Base-by-base conservation (phyloP, 2,888 invertebrate species). In the Meteorus cinctellus region DNA sequence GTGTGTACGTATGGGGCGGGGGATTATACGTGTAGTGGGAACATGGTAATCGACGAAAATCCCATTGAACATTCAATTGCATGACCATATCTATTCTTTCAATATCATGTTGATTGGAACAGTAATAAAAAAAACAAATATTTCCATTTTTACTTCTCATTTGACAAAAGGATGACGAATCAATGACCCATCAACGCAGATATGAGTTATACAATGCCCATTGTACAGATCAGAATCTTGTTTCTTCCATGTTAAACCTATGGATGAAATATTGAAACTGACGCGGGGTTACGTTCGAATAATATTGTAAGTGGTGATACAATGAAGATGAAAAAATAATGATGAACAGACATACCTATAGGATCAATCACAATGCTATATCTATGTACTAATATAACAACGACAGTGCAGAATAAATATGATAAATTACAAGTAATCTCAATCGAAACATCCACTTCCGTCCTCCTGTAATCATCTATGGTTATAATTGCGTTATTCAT, bases 371-470 rank as follows among this genome's bases (percentile, higher is more conserved):
- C 16, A 65, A 34, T 65, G 24, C 19, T 65, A 36, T 29, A 55
- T 55, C 55, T n/a, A 41, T 65, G 65, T 65, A 65, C 24, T 65
- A 65, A 41, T 34, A 65, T 34, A 19, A 41, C 74, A 78, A 83
- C 80, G 83, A 78, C 79, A 81, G 80, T 82, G 81, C 81, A 78
- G 80, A 85, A 86, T 85, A 86, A 86, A 86, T 78, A 78, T 82
- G 82, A 86, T 84, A 74, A 66, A 63, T 79, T 72, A 59, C 12
- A 34, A 27, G 27, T 66, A 72, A 16, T 29, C 62, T 71, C 31
- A 48, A 55, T 14, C 27, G 55, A 8, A 14, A 60, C 29, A 41
- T 62, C 4, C 14, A 14, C 16, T 62, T 55, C 6, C n/a, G 14
- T n/a, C 8, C n/a, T 31, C 4, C 16, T 27, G 29, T 36, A 67